Evolutionary conservation across 2,113 vertebrate species (phyloP).

Genomic region (Prionailurus bengalensis): DNA sequence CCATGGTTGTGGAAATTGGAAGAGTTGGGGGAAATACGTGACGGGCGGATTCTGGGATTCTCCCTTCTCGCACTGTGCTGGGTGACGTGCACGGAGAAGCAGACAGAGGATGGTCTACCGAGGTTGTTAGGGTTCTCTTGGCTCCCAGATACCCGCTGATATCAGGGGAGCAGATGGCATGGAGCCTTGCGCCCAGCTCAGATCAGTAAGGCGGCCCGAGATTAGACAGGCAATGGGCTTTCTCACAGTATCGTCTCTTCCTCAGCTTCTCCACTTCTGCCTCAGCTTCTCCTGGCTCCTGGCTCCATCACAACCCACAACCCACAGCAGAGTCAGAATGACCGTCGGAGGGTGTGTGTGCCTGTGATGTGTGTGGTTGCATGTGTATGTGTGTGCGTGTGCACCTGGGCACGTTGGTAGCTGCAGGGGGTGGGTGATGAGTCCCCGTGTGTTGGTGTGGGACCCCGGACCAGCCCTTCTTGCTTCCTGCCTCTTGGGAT

Average conservation of each 20-base stretch:
- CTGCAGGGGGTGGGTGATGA: accelerated
- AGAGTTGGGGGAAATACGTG: accelerated
- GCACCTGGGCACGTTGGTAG: accelerated
- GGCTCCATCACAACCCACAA: no score
- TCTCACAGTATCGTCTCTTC: neutral
- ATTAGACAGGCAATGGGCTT: neutral
- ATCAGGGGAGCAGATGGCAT: neutral
- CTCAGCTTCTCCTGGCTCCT: neutral
- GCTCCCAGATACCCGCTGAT: neutral
- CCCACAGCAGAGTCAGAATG: neutral
- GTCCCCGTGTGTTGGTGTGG: neutral
- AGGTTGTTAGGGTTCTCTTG: neutral
- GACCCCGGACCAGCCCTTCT: neutral
- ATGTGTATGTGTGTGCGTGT: accelerated
- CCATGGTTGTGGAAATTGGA: neutral
- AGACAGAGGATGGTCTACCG: neutral
- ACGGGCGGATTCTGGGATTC: accelerated
- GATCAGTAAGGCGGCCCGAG: accelerated
- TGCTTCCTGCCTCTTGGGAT: neutral
- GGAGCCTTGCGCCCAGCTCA: accelerated
- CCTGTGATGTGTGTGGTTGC: neutral
- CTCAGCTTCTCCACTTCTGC: neutral
- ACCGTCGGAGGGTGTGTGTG: no score
- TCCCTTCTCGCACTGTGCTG: neutral
- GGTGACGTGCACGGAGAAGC: accelerated